Evolutionary conservation across 2,888 invertebrate genomes (phyloP).

Genomic region (Agrochola macilenta): DNA sequence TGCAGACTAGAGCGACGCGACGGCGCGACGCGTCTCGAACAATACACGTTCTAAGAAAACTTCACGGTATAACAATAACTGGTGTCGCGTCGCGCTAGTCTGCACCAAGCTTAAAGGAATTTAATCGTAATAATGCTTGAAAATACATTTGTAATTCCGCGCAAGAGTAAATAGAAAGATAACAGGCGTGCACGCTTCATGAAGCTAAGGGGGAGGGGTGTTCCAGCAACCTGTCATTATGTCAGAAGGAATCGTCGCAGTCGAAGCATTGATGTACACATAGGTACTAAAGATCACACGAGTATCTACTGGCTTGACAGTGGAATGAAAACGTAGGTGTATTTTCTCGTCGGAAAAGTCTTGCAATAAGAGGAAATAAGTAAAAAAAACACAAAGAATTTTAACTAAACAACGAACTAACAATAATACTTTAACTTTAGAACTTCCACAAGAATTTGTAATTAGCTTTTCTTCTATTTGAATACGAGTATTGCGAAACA

Average conservation of each 20-base stretch:
- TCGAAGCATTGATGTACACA: slow-evolving; percentile 17
- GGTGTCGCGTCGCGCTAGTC: no score
- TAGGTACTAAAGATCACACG: not conserved
- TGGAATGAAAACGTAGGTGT: not conserved
- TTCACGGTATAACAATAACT: no score
- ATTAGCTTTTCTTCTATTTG: not conserved
- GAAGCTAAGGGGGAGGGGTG: not conserved
- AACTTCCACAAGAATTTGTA: no score
- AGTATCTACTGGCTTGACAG: slow-evolving; percentile 19
- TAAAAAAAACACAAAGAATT: not conserved
- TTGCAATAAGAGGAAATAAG: not conserved
- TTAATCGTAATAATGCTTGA: not conserved
- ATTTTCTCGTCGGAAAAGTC: not conserved
- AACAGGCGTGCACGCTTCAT: not conserved
- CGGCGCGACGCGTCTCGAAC: no score
- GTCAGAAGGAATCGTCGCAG: slow-evolving; percentile 5
- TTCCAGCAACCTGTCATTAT: slow-evolving; percentile 25
- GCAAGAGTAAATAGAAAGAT: slow-evolving; percentile 11
- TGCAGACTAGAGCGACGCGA: no score
- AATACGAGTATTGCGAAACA: not conserved
- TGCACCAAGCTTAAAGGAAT: not conserved
- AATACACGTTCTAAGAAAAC: no score
- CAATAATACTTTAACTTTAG: no score
- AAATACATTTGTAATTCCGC: not conserved
- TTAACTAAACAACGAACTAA: not conserved